These are phyloP conservation scores for Oplegnathus fasciatus DNA, from an alignment of 2,113 vertebrate species.

Conservation along the genomic window DNA sequence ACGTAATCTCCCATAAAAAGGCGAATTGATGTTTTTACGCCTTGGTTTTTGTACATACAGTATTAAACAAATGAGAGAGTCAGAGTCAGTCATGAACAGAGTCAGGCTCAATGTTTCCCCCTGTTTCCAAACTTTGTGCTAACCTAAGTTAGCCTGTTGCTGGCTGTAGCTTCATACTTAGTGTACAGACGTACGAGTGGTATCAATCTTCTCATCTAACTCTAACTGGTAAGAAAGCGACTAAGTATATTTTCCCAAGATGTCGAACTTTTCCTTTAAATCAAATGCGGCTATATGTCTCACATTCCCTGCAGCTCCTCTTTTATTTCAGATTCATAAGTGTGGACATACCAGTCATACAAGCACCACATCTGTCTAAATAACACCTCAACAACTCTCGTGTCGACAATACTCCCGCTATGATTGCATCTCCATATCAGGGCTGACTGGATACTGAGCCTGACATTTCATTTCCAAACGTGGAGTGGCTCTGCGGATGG, in stretches of 20 bases:
- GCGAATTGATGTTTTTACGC: neutral
- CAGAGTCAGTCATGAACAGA: too few relatives aligned
- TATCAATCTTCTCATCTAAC: neutral
- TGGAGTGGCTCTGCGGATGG: slow-evolving; percentile 41
- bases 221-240: neutral
- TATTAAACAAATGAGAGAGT: neutral
- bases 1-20: neutral
- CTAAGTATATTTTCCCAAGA: neutral
- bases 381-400: slow-evolving; percentile 51
- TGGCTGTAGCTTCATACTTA: neutral
- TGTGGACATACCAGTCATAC: slow-evolving; percentile 39
- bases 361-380: slow-evolving; percentile 68
- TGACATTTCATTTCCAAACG: slow-evolving; percentile 72
- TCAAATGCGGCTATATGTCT: neutral
- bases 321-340: slow-evolving; percentile 34
- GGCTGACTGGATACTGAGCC: slow-evolving; percentile 28
- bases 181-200: neutral
- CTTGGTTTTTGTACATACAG: neutral
- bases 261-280: slow-evolving; percentile 16
- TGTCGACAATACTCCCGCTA: slow-evolving; percentile 11
- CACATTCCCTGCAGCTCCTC: slow-evolving; percentile 14
- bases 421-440: slow-evolving; percentile 46
- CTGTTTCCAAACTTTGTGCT: neutral
- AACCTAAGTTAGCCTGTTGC: neutral
- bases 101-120: neutral